Percentiles rank a stretch among this genome's conserved stretches.
Conservation (phyloP, 2,797 vertebrate species). For the Pampus argenteus region DNA sequence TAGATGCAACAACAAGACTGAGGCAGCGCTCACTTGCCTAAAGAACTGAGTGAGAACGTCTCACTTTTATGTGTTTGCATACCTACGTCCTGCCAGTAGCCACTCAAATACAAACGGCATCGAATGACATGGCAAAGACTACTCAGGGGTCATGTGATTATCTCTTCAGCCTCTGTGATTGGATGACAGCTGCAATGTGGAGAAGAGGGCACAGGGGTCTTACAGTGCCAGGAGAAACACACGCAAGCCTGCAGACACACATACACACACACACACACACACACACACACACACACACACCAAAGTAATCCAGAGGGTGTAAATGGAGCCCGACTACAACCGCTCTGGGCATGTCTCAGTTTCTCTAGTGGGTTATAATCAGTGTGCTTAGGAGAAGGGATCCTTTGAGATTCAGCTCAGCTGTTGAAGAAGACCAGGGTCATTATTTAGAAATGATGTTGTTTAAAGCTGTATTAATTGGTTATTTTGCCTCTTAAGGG, state of each 20-base stretch:
- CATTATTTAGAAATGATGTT: not conserved
- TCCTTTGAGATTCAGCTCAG: slow-evolving; percentile 63
- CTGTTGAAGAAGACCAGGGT: slow-evolving; percentile 58
- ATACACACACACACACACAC: slow-evolving; percentile 26
- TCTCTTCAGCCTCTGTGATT: slow-evolving; percentile 68
- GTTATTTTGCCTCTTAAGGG: not conserved
- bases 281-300: slow-evolving; percentile 31
- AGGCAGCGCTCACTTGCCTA: not conserved
- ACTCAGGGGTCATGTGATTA: slow-evolving; percentile 72
- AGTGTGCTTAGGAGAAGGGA: slow-evolving; percentile 41
- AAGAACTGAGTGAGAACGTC: slow-evolving; percentile 34
- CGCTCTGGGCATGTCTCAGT: slow-evolving; percentile 72
- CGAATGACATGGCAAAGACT: slow-evolving; percentile 71
- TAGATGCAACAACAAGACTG: not conserved
- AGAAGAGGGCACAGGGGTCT: slow-evolving; percentile 65
- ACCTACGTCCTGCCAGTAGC: slow-evolving; percentile 57
- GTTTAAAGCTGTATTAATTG: not conserved
- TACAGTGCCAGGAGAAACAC: slow-evolving; percentile 57
- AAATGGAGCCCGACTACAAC: slow-evolving; percentile 69
- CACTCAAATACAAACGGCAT: slow-evolving; percentile 70
- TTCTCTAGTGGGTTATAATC: slow-evolving; percentile 72
- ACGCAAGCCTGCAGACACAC: slow-evolving; percentile 54
- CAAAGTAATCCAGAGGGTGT: slow-evolving; percentile 65
- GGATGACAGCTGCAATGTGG: slow-evolving; percentile 65
- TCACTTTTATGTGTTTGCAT: slow-evolving; percentile 66